phyloP scores from a whole-genome alignment of 2,888 invertebrate genomes.

The Scrobipalpa atriplicella region DNA sequence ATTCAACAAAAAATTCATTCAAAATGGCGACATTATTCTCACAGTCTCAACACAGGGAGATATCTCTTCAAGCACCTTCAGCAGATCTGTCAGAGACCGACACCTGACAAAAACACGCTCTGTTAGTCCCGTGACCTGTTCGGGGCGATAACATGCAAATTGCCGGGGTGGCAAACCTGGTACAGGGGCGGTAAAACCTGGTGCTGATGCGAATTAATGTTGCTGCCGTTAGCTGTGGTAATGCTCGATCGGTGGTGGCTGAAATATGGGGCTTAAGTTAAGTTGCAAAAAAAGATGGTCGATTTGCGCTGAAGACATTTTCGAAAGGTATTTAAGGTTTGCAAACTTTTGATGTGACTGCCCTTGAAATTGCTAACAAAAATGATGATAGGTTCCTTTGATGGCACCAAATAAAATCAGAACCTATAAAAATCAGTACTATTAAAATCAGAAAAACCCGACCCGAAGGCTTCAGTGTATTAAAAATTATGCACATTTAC shows the following conservation, averaged over 20 bases:
- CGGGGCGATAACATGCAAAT: conserved; percentile 76
- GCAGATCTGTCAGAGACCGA: conserved; percentile 48
- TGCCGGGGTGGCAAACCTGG: conserved; percentile 65
- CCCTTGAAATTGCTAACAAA: no score
- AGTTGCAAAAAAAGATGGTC: neutral
- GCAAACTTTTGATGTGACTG: neutral
- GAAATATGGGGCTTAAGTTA: neutral
- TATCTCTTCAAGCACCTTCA: conserved; percentile 42
- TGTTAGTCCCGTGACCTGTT: conserved; percentile 52
- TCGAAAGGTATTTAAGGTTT: neutral
- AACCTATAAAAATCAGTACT: no score
- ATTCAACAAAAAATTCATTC: conserved; percentile 6
- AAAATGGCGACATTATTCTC: conserved; percentile 15
- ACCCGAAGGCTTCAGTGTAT: no score
- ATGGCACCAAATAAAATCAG: no score
- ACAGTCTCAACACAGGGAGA: conserved; percentile 42
- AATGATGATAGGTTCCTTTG: no score
- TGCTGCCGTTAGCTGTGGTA: conserved; percentile 40
- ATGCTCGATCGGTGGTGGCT: conserved; percentile 40
- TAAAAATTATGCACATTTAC: no score
- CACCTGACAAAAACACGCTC: conserved; percentile 40
- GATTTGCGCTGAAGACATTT: neutral
- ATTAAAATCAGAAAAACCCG: no score
- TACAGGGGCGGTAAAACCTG: conserved; percentile 46
- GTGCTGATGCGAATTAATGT: conserved; percentile 72